Conservation (phyloP, 2,888 invertebrate species). For the Tubiluchus corallicola region DNA sequence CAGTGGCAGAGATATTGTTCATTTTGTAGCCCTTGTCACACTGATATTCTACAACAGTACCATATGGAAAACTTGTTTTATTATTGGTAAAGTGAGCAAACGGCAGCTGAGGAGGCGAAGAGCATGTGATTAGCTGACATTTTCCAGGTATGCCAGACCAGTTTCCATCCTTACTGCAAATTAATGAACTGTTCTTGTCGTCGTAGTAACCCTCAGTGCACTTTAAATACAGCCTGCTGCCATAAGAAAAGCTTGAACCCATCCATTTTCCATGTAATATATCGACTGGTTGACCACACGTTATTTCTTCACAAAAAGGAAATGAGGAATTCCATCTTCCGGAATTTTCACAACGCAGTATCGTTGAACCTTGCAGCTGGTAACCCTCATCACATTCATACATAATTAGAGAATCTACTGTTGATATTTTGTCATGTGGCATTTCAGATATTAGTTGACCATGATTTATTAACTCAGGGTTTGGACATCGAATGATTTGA, state of each 20-base stretch:
- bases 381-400: constrained; percentile 21
- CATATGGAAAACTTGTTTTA: constrained; percentile 9
- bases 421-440: no score
- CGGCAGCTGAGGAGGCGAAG: constrained; percentile 10
- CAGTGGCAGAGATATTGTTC: constrained; percentile 14
- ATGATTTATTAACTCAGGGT: constrained; percentile 10
- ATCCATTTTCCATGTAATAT: no score
- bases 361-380: constrained; percentile 15
- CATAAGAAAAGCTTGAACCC: no score
- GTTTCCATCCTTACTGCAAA: constrained; percentile 20
- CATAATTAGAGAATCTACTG: no score
- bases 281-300: no score
- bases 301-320: no score
- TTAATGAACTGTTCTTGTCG: constrained; percentile 11
- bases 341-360: no score
- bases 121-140: constrained; percentile 14
- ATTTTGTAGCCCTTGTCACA: constrained; percentile 14
- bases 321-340: no score
- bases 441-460: constrained; percentile 11
- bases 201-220: constrained; percentile 18
- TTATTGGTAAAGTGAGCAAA: not conserved
- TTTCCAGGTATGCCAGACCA: no score
- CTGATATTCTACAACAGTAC: constrained; percentile 13
- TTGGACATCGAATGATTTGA: constrained; percentile 13
- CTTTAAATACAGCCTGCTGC: constrained; percentile 15